A percentile compares a stretch with the other conserved stretches of the same genome.
Conservation (phyloP, 2,113 vertebrate genomes). For the Gymnarchus niloticus region DNA sequence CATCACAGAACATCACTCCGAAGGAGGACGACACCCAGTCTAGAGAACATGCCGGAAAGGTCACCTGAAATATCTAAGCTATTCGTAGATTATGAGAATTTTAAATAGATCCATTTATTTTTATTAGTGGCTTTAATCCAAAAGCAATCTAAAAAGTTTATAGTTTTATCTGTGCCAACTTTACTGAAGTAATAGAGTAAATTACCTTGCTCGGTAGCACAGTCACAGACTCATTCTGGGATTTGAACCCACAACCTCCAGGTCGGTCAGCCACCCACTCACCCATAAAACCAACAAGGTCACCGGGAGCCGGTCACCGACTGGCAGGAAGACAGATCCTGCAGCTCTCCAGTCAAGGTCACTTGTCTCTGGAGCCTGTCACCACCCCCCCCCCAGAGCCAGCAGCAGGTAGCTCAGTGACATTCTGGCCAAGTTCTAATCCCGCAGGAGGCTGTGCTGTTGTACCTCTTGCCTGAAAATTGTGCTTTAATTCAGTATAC, state of each 20-base stretch:
- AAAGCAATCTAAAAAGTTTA: background rate
- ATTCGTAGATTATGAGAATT: background rate
- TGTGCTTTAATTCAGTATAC: background rate
- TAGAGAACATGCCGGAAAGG: no score
- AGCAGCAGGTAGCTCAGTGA: background rate
- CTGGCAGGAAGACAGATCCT: background rate
- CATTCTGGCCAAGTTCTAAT: background rate
- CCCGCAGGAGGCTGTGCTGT: background rate
- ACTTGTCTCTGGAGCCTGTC: background rate
- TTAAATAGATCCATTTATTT: background rate
- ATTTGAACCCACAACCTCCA: background rate
- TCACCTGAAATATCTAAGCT: background rate
- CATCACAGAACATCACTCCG: background rate
- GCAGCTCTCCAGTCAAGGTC: background rate
- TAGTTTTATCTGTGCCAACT: background rate
- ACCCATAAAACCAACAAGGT: background rate
- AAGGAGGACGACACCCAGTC: background rate
- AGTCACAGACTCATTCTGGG: background rate
- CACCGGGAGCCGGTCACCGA: background rate
- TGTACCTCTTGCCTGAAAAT: background rate
- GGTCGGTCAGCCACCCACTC: background rate
- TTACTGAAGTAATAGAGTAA: background rate
- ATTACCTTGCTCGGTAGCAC: background rate
- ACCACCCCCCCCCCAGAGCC: background rate
- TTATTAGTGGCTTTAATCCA: background rate